Evolutionary conservation across 2,113 vertebrate genomes (phyloP), one percentile per base, ranked within the genome.

Genomic region (Chloroceryle aenea): DNA sequence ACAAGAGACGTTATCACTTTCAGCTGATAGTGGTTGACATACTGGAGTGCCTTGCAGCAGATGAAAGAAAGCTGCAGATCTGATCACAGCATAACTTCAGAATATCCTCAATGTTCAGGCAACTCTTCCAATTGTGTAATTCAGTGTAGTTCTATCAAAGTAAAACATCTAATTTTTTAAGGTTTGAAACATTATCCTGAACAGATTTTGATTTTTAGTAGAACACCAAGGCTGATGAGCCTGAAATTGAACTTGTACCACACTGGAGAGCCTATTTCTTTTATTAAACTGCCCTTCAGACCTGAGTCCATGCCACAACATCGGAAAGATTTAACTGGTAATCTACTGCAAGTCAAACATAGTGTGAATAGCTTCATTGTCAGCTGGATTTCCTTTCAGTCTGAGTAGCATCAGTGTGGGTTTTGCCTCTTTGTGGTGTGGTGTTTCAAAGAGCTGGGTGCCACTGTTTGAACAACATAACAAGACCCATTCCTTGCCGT

Each of bases 181-280:
- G 20, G 40, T 91, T 61, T 89, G 62, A 87, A 91, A 48, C 8
- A 38, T 64, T 75, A 74, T 73, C 63, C 63, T 83, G 26, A 48
- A 71, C n/a, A 88, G 58, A 42, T 93, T 79, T 81, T 95, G 56
- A 79, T 89, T 95, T 94, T 96, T 72, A 73, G 66, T 47, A 45
- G 36, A 87, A 75, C 36, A 11, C 32, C 45, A 64, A 94, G 25
- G 72, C 67, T 93, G 80, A 79, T 36, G 81, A 61, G 38, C 63
- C 45, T 86, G 64, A 84, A 95, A 94, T 89, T 91, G 64, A 96
- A 81, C 71, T 85, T 85, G 6, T 6, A 78, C 30, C 38, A 48
- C 42, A 64, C 64, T 56, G 21, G 45, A 92, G 61, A 84, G 72
- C 47, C 29, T 71, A 50, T 96, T 91, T 79, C 34, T 89, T 79